Evolutionary conservation across 37 sponge, comb jelly and placozoan genomes (phyloP).

Genomic region (Agelas oroides): DNA sequence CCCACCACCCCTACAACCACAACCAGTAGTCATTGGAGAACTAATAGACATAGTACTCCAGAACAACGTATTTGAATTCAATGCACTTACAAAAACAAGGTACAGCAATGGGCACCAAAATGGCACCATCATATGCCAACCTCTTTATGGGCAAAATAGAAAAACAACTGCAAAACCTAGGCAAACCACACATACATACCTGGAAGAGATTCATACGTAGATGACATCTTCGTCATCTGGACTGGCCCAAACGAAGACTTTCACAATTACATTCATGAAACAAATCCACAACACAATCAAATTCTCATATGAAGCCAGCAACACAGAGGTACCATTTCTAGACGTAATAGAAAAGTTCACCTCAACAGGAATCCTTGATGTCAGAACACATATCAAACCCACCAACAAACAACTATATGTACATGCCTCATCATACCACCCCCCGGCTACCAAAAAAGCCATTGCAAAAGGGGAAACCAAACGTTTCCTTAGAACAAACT

Average conservation of each 20-base stretch:
- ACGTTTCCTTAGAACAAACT: constrained; percentile 17
- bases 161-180: not conserved
- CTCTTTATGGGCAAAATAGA: constrained; percentile 32
- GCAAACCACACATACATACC: not conserved
- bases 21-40: not conserved
- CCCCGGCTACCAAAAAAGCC: not conserved
- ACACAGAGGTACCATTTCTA: constrained; percentile 16
- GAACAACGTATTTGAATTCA: constrained; percentile 20
- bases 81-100: constrained; percentile 6
- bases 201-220: constrained; percentile 49
- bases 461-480: constrained; percentile 10
- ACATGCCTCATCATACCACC: constrained; percentile 18
- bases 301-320: constrained; percentile 19
- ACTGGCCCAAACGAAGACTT: not conserved
- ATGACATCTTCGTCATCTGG: constrained; percentile 38
- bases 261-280: no score
- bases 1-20: not conserved
- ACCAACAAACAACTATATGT: constrained; percentile 16
- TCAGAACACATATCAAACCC: constrained; percentile 26
- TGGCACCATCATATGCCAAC: no score
- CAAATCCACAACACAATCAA: constrained; percentile 17
- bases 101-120: constrained; percentile 42
- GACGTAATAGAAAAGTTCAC: not conserved
- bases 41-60: constrained; percentile 6
- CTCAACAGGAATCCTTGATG: constrained; percentile 6